phyloP scores from a whole-genome alignment of 2,113 vertebrate species.

The Alligator sinensis region DNA sequence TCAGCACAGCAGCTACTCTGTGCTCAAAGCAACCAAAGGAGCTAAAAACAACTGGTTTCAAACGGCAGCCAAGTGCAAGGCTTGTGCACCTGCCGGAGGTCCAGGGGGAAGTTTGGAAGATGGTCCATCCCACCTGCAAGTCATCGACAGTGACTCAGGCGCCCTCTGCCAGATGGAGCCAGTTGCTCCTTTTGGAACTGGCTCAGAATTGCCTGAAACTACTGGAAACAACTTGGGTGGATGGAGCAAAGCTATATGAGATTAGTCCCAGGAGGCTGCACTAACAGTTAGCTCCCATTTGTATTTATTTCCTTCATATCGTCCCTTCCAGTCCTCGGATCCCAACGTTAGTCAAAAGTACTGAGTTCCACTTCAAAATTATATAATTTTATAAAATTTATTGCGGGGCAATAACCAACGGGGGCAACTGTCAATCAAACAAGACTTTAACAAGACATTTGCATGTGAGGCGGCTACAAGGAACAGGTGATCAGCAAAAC shows the following conservation, averaged over 20 bases:
- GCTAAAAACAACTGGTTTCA: neutral
- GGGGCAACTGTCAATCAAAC: neutral
- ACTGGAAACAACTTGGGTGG: neutral
- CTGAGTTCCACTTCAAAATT: neutral
- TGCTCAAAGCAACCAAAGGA: constrained; percentile 11
- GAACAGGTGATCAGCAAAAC: neutral
- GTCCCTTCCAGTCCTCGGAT: neutral
- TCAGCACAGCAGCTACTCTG: neutral
- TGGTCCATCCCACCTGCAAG: neutral
- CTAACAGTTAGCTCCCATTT: neutral
- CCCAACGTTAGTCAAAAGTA: neutral
- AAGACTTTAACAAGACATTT: neutral
- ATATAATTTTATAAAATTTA: no score
- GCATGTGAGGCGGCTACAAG: neutral
- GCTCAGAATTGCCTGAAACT: fast-evolving
- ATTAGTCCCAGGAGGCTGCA: neutral
- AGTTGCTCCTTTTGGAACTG: neutral
- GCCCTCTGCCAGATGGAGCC: neutral
- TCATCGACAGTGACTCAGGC: fast-evolving
- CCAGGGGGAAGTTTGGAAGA: neutral
- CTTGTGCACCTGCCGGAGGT: neutral
- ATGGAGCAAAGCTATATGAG: neutral
- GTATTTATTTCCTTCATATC: neutral
- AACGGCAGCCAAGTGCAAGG: neutral
- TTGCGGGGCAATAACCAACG: no score